Percentiles rank a stretch among this genome's conserved stretches.
phyloP scores from a whole-genome alignment of 2,888 invertebrate genomes.

The Caenorhabditis sp. region DNA sequence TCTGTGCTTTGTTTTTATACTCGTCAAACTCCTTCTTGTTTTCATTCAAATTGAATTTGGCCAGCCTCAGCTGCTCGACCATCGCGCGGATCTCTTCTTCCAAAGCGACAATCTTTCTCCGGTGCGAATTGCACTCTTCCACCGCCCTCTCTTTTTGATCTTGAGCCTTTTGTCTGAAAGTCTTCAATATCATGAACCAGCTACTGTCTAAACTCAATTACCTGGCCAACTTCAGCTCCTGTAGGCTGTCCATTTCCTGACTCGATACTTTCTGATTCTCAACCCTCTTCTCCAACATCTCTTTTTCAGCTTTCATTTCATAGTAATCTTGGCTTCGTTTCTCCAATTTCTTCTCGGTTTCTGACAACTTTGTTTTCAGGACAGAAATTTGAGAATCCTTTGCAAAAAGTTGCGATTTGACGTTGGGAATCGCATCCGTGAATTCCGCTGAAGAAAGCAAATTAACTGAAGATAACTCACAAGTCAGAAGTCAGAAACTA shows the following conservation, averaged over 20 bases:
- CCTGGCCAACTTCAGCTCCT: constrained; percentile 63
- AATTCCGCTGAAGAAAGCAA: constrained; percentile 44
- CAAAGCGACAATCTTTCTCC: constrained; percentile 51
- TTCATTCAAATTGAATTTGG: constrained; percentile 80
- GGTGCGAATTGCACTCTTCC: constrained; percentile 60
- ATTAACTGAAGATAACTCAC: neutral
- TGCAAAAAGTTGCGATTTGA: constrained; percentile 63
- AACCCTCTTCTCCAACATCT: constrained; percentile 78
- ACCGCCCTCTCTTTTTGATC: constrained; percentile 60
- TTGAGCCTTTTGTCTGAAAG: constrained; percentile 56
- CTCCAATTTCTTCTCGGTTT: constrained; percentile 63
- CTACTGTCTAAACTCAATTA: constrained; percentile 11
- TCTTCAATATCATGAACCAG: too few species aligned
- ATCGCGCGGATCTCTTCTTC: constrained; percentile 68
- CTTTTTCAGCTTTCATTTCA: constrained; percentile 66
- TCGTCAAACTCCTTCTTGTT: constrained; percentile 84
- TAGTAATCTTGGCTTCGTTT: constrained; percentile 63
- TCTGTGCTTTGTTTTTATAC: constrained; percentile 87
- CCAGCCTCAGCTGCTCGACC: constrained; percentile 68
- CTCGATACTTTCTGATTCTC: constrained; percentile 39
- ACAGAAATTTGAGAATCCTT: constrained; percentile 68
- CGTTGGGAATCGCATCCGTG: constrained; percentile 23
- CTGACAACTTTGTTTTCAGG: constrained; percentile 56
- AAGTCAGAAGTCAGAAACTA: neutral
- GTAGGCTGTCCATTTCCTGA: constrained; percentile 52